phyloP scores from a whole-genome alignment of 1,140 invertebrate genomes.

The Oedothorax gibbosus region DNA sequence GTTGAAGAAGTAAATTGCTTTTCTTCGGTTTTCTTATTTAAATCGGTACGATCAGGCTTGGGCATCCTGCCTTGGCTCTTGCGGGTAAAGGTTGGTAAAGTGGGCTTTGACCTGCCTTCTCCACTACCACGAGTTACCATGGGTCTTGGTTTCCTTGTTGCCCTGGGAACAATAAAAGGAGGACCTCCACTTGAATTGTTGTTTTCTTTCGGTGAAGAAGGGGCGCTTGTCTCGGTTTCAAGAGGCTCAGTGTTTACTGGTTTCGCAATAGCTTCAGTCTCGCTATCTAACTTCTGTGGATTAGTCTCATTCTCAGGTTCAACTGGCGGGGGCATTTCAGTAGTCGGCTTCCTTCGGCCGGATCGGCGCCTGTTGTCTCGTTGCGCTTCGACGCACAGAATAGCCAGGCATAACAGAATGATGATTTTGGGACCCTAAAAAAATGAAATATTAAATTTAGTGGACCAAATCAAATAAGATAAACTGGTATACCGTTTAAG shows the following conservation, averaged over 20 bases:
- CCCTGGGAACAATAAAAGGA: conserved; percentile 43
- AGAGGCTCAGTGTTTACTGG: neutral
- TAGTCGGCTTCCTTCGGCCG: conserved; percentile 43
- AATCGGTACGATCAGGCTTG: conserved; percentile 11
- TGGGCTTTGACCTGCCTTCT: conserved; percentile 22
- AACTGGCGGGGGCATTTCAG: conserved; percentile 11
- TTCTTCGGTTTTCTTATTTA: conserved; percentile 33
- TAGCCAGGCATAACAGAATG: neutral
- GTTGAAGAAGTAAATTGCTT: conserved; percentile 6
- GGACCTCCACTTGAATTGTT: conserved; percentile 9
- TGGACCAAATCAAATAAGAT: neutral
- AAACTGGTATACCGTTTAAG: too few species aligned
- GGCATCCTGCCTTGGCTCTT: conserved; percentile 15
- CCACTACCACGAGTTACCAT: conserved; percentile 20
- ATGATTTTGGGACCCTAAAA: conserved; percentile 15
- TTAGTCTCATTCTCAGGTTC: conserved; percentile 43
- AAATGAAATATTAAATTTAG: neutral
- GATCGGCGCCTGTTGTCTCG: conserved; percentile 32
- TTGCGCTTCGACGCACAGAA: conserved; percentile 24
- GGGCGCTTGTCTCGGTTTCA: conserved; percentile 10
- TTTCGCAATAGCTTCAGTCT: conserved; percentile 33
- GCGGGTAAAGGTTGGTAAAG: conserved; percentile 31
- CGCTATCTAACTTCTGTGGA: conserved; percentile 29
- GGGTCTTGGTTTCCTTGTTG: conserved; percentile 42
- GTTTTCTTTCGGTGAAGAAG: neutral